These are phyloP conservation scores for Meteorus cinctellus DNA, from an alignment of 2,888 invertebrate species.

Conservation along the genomic window DNA sequence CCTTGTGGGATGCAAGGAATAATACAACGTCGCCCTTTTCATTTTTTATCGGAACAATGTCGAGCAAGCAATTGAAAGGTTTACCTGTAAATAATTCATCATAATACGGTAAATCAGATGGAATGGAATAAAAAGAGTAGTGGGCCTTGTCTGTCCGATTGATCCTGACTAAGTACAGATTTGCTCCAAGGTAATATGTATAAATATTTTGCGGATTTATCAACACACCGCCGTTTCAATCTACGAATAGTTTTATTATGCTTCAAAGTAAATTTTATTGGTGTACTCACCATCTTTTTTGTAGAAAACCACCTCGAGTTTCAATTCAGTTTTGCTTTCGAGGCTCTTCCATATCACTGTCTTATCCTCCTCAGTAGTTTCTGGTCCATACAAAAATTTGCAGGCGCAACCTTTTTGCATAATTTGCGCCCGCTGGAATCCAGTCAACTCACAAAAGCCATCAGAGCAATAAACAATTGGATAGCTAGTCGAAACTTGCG, in stretches of 20 bases:
- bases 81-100: conserved; percentile 78
- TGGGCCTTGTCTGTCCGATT: too few relatives aligned
- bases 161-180: too few relatives aligned
- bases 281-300: conserved; percentile 88
- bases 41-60: conserved; percentile 98
- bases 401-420: conserved; percentile 98
- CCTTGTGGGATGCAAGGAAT: conserved; percentile 97
- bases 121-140: too few relatives aligned
- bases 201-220: background rate
- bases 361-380: conserved; percentile 92
- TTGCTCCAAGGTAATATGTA: background rate
- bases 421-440: conserved; percentile 94
- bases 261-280: background rate
- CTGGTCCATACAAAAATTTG: conserved; percentile 93
- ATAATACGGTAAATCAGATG: background rate
- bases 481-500: conserved; percentile 89
- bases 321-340: conserved; percentile 92
- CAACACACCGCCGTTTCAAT: background rate
- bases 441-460: conserved; percentile 96
- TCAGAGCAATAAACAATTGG: conserved; percentile 98
- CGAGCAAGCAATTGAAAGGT: conserved; percentile 96
- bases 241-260: background rate
- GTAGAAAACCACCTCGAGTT: conserved; percentile 95
- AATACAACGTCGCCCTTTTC: conserved; percentile 97
- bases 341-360: conserved; percentile 91